Evolutionary conservation across 1,140 invertebrate genomes (phyloP).

Genomic region (Bombus cullumanus): DNA sequence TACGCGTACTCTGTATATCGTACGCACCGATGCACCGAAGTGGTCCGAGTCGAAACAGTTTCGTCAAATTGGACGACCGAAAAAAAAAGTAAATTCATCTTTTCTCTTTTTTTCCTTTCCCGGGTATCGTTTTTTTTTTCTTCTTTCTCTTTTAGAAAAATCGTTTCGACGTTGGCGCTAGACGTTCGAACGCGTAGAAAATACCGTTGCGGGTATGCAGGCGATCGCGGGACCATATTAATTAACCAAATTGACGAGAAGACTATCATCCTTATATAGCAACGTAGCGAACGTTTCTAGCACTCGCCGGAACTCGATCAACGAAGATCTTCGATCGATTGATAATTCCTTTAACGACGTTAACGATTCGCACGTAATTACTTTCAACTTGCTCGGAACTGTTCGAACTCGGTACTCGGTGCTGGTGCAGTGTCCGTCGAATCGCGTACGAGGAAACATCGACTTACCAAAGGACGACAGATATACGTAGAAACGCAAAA

Average conservation of each 20-base stretch:
- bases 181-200: neutral
- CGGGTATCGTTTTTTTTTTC: neutral
- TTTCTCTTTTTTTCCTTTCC: rapidly evolving
- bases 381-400: neutral
- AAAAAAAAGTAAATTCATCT: neutral
- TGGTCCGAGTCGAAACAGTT: conserved; percentile 34
- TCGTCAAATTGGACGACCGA: neutral
- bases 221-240: conserved; percentile 41
- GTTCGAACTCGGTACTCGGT: neutral
- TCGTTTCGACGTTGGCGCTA: neutral
- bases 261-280: conserved; percentile 29
- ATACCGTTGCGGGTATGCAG: no score
- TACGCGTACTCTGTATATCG: conserved; percentile 29
- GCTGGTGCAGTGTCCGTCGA: neutral
- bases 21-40: neutral
- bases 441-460: neutral
- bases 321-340: neutral
- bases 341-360: no score
- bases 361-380: no score
- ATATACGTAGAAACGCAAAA: no score
- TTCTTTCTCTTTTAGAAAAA: neutral
- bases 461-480: neutral
- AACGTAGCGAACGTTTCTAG: neutral
- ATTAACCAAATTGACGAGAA: conserved; percentile 2
- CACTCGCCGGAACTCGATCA: neutral